phyloP scores from a whole-genome alignment of 2,888 invertebrate species.

The Rhopalosiphum nymphaeae region DNA sequence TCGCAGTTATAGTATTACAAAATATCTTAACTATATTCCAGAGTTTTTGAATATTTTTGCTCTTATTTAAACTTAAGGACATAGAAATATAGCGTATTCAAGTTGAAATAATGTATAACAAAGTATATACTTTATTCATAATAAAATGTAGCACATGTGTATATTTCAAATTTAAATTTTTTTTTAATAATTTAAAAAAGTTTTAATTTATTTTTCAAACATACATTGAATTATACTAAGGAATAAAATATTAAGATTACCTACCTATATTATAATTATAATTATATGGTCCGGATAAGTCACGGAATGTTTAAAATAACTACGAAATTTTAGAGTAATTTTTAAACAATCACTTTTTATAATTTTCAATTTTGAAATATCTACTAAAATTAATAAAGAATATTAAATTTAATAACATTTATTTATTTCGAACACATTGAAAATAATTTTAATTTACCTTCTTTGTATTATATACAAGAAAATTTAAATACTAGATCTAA shows the following conservation, averaged over 20 bases:
- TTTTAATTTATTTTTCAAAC: no score
- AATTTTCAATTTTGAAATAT: not conserved
- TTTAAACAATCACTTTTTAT: not conserved
- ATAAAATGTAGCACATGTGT: no score
- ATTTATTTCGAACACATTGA: not conserved
- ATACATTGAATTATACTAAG: no score
- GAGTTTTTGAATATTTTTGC: no score
- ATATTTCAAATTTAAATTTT: no score
- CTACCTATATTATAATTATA: not conserved
- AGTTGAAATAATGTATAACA: no score
- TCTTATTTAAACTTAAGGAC: no score
- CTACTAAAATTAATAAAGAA: not conserved
- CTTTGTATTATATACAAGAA: not conserved
- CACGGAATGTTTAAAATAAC: not conserved
- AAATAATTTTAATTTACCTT: not conserved
- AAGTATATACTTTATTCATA: no score
- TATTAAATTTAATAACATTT: not conserved
- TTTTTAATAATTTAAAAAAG: not conserved
- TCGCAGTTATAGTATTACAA: no score
- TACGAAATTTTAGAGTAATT: not conserved
- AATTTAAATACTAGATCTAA: not conserved
- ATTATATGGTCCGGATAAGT: not conserved
- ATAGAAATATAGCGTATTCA: no score
- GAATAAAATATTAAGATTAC: not conserved
- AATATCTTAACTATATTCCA: no score